Conservation (phyloP, 2,797 vertebrate species). For the Limnodromus scolopaceus region DNA sequence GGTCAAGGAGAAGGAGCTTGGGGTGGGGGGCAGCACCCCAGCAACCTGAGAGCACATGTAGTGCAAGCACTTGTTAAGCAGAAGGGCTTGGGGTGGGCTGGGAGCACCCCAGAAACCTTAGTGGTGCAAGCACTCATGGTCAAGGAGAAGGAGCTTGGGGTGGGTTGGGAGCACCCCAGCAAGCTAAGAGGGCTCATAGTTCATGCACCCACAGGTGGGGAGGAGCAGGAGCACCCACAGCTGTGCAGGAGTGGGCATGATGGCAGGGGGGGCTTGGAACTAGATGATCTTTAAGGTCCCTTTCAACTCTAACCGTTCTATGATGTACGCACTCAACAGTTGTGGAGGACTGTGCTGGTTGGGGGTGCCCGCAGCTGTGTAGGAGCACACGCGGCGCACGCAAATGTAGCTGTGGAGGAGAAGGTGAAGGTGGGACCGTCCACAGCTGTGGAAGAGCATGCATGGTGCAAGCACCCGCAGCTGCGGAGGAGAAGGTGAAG, state of each 20-base stretch:
- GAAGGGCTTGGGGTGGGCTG: no score
- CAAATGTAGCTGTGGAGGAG: neutral
- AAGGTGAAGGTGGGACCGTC: neutral
- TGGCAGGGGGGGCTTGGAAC: no score
- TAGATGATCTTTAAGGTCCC: no score
- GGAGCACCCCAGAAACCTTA: no score
- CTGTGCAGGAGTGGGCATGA: neutral
- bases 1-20: no score
- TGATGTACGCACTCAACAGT: accelerated
- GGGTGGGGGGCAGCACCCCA: no score
- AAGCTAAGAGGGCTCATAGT: accelerated
- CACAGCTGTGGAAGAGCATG: accelerated
- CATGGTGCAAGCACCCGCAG: accelerated
- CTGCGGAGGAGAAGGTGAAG: neutral
- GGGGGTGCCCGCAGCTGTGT: neutral
- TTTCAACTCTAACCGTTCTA: no score
- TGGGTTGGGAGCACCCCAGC: neutral
- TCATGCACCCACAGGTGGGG: no score
- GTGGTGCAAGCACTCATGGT: no score
- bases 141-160: no score
- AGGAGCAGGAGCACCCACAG: neutral
- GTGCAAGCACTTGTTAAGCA: no score
- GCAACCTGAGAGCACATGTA: no score
- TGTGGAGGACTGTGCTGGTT: accelerated
- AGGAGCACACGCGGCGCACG: accelerated